phyloP scores from a whole-genome alignment of 2,888 invertebrate genomes.

The Tromatobia lineatoria region DNA sequence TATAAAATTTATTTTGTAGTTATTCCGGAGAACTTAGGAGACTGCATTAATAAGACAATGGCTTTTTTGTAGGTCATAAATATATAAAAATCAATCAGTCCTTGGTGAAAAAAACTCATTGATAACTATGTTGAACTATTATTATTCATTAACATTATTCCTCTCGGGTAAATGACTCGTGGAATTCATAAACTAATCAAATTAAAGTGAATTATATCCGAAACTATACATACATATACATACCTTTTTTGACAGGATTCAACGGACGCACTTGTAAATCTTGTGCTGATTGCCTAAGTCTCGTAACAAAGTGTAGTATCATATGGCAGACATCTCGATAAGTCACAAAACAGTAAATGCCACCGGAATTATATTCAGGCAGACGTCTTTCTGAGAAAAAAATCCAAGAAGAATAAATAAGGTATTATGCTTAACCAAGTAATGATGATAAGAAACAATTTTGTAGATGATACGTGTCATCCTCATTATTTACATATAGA shows the following conservation, averaged over 20 bases:
- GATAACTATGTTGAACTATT: neutral
- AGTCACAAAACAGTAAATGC: slow-evolving; percentile 66
- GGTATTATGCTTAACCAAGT: neutral
- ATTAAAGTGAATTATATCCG: too few relatives aligned
- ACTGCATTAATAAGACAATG: neutral
- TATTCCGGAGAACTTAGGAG: neutral
- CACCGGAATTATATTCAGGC: slow-evolving; percentile 64
- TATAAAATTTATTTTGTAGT: neutral
- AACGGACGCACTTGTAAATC: slow-evolving; percentile 56
- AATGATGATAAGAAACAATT: too few relatives aligned
- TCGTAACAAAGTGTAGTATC: slow-evolving; percentile 67
- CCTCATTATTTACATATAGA: too few relatives aligned
- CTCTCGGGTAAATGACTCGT: neutral
- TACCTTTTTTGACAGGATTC: slow-evolving; percentile 41
- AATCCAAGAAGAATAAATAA: slow-evolving; percentile 13
- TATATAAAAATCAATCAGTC: neutral
- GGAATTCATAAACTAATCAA: neutral
- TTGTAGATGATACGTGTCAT: too few relatives aligned
- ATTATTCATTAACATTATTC: neutral
- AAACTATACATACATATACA: neutral
- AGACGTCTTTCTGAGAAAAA: slow-evolving; percentile 72
- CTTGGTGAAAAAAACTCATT: neutral
- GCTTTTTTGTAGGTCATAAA: neutral
- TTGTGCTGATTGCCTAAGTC: slow-evolving; percentile 65
- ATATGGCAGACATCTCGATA: slow-evolving; percentile 76